Evolutionary conservation across 2,797 vertebrate species (phyloP).

Genomic region (Aldrovandia affinis): DNA sequence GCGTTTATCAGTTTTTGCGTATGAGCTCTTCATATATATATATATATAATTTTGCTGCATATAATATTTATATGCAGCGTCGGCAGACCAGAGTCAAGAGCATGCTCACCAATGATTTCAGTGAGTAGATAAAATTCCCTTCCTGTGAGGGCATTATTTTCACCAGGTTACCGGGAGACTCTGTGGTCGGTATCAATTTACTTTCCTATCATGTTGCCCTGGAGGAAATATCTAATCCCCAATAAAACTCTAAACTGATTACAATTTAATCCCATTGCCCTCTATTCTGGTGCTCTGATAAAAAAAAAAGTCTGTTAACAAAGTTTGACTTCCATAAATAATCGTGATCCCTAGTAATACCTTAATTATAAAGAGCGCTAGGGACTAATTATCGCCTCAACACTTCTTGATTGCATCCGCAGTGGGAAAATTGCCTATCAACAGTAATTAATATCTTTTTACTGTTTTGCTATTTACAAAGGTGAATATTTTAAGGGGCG

Average conservation of each 20-base stretch:
- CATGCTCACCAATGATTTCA: not conserved
- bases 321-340: slow-evolving; percentile 2
- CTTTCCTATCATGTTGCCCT: not conserved
- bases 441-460: not conserved
- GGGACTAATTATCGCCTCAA: not conserved
- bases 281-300: no score
- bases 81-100: not conserved
- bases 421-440: not conserved
- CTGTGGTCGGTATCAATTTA: not conserved
- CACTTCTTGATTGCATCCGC: slow-evolving; percentile 6
- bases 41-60: no score
- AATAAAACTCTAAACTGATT: not conserved
- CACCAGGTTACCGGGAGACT: not conserved
- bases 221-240: not conserved
- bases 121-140: not conserved
- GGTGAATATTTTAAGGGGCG: no score
- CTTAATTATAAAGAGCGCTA: not conserved
- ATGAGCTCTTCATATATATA: no score
- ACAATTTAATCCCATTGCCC: not conserved
- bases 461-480: not conserved
- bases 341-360: not conserved
- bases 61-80: not conserved
- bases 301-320: not conserved
- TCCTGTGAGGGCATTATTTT: not conserved
- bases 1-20: no score